A percentile compares a stretch with the other conserved stretches of the same genome.
phyloP scores from a whole-genome alignment of 1,140 invertebrate genomes.

The Drosophila sechellia region DNA sequence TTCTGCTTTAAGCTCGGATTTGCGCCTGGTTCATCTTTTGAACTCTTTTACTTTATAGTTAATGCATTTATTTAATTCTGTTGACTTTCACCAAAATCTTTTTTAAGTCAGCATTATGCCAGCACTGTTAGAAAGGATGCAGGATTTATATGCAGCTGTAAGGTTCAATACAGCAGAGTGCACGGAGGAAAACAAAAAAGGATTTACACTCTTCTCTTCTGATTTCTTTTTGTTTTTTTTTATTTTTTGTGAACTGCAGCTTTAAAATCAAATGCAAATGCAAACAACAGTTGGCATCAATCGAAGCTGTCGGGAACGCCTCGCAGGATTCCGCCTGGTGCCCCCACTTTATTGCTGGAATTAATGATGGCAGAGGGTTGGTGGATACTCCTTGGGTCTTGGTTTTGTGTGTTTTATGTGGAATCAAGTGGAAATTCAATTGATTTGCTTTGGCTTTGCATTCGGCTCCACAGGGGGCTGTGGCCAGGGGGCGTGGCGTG shows the following conservation, averaged over 20 bases:
- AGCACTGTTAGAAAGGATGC: conserved; percentile 19
- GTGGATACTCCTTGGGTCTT: conserved; percentile 26
- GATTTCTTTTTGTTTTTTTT: conserved; percentile 14
- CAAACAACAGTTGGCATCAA: conserved; percentile 81
- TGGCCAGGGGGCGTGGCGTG: conserved; percentile 22
- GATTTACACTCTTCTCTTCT: conserved; percentile 18
- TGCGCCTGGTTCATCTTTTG: too few species aligned
- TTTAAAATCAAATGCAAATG: conserved; percentile 81
- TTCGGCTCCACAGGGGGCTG: conserved; percentile 24
- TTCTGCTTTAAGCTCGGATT: too few species aligned
- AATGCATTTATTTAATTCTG: neutral
- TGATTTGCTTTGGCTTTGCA: conserved; percentile 76
- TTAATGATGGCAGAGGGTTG: conserved; percentile 64
- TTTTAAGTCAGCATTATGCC: conserved; percentile 3
- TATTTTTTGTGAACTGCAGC: conserved; percentile 30
- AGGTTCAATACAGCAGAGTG: conserved; percentile 58
- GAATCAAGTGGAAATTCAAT: conserved; percentile 82
- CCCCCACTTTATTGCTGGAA: conserved; percentile 69
- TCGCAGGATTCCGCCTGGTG: neutral
- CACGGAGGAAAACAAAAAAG: conserved; percentile 55
- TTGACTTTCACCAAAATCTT: neutral
- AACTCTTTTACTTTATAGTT: too few species aligned
- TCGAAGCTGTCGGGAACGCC: conserved; percentile 58
- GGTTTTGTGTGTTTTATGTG: conserved; percentile 67
- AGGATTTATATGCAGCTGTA: conserved; percentile 61